Percentiles rank a stretch among this genome's conserved stretches.
These are phyloP conservation scores for Nixonia krombeini DNA, from an alignment of 1,140 invertebrate species.

Conservation along the genomic window DNA sequence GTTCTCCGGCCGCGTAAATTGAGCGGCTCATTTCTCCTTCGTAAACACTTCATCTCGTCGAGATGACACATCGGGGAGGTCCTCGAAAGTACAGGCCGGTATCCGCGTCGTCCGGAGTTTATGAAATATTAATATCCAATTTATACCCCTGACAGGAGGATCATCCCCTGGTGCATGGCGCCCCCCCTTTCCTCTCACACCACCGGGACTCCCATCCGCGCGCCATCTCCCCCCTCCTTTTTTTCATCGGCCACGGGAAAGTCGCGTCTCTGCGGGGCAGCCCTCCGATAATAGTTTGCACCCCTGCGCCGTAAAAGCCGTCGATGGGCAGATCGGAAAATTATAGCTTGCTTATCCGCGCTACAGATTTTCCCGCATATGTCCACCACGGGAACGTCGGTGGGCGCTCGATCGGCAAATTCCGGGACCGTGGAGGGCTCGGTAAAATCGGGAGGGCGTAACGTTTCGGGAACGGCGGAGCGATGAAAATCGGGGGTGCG, in stretches of 20 bases:
- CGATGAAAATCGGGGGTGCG: background rate
- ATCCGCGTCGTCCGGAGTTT: conserved; percentile 46
- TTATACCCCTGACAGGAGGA: conserved; percentile 59
- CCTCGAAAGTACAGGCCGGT: conserved; percentile 25
- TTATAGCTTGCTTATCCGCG: conserved; percentile 31
- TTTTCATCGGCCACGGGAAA: background rate
- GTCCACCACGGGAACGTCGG: no score
- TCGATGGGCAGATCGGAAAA: conserved; percentile 7
- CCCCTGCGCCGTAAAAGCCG: background rate
- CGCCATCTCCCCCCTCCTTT: background rate
- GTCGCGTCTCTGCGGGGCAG: conserved; percentile 4
- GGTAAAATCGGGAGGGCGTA: no score
- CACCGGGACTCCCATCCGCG: background rate
- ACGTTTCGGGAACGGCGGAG: background rate
- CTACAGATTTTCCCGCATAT: no score
- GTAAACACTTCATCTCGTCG: conserved; percentile 1
- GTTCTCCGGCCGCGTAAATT: no score
- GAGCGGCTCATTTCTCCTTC: no score
- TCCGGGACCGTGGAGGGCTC: no score
- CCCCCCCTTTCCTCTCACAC: conserved; percentile 2
- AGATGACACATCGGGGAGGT: conserved; percentile 22
- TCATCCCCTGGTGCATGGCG: conserved; percentile 47
- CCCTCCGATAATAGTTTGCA: conserved; percentile 25
- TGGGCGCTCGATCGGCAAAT: no score
- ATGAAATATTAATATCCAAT: conserved; percentile 70